Evolutionary conservation across 2,113 vertebrate species (phyloP).

Genomic region (Prolemur simus): DNA sequence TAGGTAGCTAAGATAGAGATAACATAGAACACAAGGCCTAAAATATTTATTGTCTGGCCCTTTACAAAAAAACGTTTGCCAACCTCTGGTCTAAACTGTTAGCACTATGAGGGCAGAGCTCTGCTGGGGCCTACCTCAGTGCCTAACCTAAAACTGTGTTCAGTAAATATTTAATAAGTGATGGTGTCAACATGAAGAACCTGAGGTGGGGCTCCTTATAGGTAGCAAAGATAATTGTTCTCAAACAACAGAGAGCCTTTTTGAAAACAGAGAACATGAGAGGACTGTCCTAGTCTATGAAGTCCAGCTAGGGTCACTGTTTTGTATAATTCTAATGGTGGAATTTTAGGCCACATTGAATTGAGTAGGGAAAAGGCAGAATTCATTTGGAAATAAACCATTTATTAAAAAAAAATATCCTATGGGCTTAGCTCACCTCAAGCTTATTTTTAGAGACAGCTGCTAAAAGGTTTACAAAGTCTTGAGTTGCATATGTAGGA

Average conservation of each 20-base stretch:
- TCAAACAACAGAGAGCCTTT: not conserved
- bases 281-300: not conserved
- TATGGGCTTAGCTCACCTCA: not conserved
- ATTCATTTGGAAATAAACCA: not conserved
- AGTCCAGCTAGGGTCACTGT: not conserved
- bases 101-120: not conserved
- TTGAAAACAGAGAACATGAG: not conserved
- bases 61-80: not conserved
- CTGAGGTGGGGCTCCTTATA: not conserved
- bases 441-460: not conserved
- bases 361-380: not conserved
- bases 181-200: not conserved
- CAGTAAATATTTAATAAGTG: not conserved
- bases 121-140: not conserved
- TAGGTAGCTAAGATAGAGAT: not conserved
- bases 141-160: not conserved
- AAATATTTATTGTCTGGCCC: not conserved
- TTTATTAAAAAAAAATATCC: not conserved
- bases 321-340: not conserved
- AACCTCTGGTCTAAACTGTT: not conserved
- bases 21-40: not conserved
- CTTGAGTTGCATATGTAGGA: not conserved
- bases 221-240: not conserved
- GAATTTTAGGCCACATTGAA: not conserved
- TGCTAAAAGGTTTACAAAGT: not conserved